Conservation (phyloP, 2,797 vertebrate species). For the Esox lucius region DNA sequence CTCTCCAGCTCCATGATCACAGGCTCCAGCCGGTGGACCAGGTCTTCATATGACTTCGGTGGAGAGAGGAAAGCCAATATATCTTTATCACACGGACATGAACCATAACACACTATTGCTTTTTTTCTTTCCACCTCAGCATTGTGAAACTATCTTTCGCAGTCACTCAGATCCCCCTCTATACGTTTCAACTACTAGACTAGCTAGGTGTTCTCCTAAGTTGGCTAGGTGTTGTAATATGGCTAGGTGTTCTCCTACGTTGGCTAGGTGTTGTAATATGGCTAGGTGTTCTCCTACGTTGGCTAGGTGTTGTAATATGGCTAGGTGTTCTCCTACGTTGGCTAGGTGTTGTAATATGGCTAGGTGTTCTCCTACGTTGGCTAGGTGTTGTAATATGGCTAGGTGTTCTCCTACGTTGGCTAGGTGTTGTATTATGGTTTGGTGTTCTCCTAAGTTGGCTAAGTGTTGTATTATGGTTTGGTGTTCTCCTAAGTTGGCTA, state of each 20-base stretch:
- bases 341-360: too few species aligned
- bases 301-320: too few species aligned
- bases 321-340: too few species aligned
- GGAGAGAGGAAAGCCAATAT: slow-evolving; percentile 3
- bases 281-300: too few species aligned
- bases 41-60: slow-evolving; percentile 86
- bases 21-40: slow-evolving; percentile 88
- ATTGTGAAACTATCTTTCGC: not conserved
- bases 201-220: not conserved
- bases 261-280: too few species aligned
- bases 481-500: too few species aligned
- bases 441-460: too few species aligned
- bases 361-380: too few species aligned
- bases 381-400: too few species aligned
- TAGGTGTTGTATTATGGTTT: too few species aligned
- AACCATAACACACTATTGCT: not conserved
- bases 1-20: slow-evolving; percentile 95
- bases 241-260: not conserved
- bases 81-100: not conserved
- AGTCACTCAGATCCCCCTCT: slow-evolving; percentile 3
- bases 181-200: not conserved
- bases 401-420: too few species aligned
- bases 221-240: not conserved
- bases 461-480: too few species aligned
- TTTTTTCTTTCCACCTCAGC: not conserved